These are phyloP conservation scores for Onychostruthus taczanowskii DNA, from an alignment of 2,113 vertebrate species.

Conservation along the genomic window DNA sequence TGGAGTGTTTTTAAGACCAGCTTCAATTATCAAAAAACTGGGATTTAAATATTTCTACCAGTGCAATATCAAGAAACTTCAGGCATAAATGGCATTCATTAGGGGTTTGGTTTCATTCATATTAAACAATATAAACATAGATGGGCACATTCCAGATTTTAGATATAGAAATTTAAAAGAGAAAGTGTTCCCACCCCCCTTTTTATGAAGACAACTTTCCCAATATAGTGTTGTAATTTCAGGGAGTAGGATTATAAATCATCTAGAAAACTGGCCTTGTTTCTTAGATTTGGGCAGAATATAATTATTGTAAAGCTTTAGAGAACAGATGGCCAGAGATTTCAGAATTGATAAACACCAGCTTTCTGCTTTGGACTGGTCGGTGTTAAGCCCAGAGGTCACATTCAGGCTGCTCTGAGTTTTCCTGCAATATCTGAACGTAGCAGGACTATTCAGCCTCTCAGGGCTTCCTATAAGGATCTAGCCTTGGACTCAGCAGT, in stretches of 20 bases:
- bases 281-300: constrained; percentile 22
- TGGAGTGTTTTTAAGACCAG: neutral
- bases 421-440: neutral
- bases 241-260: constrained; percentile 7
- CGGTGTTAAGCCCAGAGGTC: neutral
- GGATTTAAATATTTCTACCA: constrained; percentile 44
- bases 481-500: neutral
- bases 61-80: neutral
- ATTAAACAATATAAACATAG: neutral
- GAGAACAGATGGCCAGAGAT: constrained; percentile 60
- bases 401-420: neutral
- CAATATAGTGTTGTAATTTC: neutral
- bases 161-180: neutral
- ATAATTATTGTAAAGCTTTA: constrained; percentile 38
- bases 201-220: constrained; percentile 9
- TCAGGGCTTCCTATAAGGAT: neutral
- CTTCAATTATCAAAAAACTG: constrained; percentile 8
- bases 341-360: constrained; percentile 22
- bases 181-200: neutral
- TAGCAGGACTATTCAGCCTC: neutral
- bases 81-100: neutral
- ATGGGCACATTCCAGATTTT: neutral
- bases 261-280: constrained; percentile 36
- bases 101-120: neutral
- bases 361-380: constrained; percentile 5